Evolutionary conservation across 1,140 invertebrate species (phyloP).

Genomic region (Aphaenogaster ashmeadi): DNA sequence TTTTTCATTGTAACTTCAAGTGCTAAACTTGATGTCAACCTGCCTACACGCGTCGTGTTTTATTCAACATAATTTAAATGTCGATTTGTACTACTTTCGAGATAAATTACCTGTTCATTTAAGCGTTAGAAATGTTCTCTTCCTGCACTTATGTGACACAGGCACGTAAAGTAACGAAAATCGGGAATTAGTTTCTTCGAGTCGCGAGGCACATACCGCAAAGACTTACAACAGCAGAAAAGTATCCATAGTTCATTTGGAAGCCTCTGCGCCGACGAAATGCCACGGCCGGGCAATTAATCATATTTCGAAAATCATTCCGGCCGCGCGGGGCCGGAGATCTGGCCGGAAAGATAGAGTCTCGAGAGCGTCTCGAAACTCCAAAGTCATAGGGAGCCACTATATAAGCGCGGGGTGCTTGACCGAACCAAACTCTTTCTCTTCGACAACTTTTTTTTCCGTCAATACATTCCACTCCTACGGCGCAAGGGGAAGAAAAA

Average conservation of each 20-base stretch:
- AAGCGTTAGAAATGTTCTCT: not conserved
- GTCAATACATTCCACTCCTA: conserved; percentile 69
- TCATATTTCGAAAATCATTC: conserved; percentile 88
- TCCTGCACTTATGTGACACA: not conserved
- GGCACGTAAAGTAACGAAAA: conserved; percentile 42
- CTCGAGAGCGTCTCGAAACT: conserved; percentile 79
- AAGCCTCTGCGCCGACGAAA: conserved; percentile 77
- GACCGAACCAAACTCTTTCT: conserved; percentile 75
- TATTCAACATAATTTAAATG: conserved; percentile 2
- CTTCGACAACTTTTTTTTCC: conserved; percentile 69
- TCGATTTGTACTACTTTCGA: not conserved
- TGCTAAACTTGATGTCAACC: not conserved
- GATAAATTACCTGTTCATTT: too few relatives aligned
- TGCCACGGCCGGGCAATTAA: conserved; percentile 85
- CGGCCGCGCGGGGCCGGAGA: conserved; percentile 77
- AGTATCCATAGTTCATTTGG: conserved; percentile 51
- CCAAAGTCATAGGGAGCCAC: conserved; percentile 84
- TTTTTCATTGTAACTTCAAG: not conserved
- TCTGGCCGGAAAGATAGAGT: conserved; percentile 76
- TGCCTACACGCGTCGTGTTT: not conserved
- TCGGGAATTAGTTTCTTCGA: conserved; percentile 54
- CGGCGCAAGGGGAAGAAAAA: conserved; percentile 30
- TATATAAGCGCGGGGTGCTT: conserved; percentile 75
- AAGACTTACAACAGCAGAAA: conserved; percentile 69
- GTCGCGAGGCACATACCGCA: conserved; percentile 30